Evolutionary conservation across 2,888 invertebrate genomes (phyloP), one percentile per base, ranked within the genome.

Genomic region (Himalopsyche tibetana): DNA sequence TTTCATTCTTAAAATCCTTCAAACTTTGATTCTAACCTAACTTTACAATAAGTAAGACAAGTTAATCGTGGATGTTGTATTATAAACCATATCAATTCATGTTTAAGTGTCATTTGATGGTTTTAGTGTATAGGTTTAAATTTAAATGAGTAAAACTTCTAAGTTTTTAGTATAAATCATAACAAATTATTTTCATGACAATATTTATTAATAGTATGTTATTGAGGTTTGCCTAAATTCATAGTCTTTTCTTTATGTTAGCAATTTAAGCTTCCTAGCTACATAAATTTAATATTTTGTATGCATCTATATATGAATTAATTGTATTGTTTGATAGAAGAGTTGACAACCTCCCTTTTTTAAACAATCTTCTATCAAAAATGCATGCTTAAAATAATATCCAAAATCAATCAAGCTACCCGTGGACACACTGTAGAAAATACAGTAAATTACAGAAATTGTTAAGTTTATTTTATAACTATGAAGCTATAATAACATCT

Each of bases 161-260:
- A 74, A 74, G 74, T 74, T 74, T 74, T 36, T 63, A 63, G n/a
- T 36, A 36, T 74, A 74, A 38, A 74, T 15, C 15, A 74, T 74
- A 74, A 38, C 74, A 74, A 74, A 74, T 74, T 74, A 74, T 74
- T 74, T 38, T 74, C 38, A 74, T 74, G 74, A 74, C 74, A 74
- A 74, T 74, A 74, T 74, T 74, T 74, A 74, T 74, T 74, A 38
- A 74, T 74, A 74, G 74, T 74, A 74, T 8, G 38, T 74, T 74
- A 74, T 74, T 74, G 74, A 74, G 74, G 74, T 74, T 74, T 74
- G 74, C 74, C 74, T 74, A 74, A 74, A 36, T 28, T 28, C 28
- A 28, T 74, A 74, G 36, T 38, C 28, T 12, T 74, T 74, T 74
- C 74, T 74, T 74, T 74, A 74, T 74, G 74, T 74, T 74, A 74